Conservation (phyloP, 2,888 invertebrate genomes). For the Linnaemya tessellans region DNA sequence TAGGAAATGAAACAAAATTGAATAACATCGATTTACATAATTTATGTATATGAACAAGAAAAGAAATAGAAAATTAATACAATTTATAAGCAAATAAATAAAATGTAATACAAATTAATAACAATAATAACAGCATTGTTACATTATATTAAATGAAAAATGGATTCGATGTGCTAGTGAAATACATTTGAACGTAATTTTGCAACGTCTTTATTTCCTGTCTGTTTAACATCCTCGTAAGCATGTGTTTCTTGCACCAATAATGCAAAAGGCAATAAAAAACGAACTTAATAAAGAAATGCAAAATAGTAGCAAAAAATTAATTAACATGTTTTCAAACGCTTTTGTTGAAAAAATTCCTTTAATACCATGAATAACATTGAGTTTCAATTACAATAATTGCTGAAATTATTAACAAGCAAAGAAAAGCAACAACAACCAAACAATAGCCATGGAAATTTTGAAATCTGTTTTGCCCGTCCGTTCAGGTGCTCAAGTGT, state of each 20-base stretch:
- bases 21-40: not conserved
- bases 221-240: constrained; percentile 41
- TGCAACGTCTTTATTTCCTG: constrained; percentile 47
- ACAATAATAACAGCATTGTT: constrained; percentile 13
- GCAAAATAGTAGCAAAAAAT: not conserved
- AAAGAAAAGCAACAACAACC: not conserved
- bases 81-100: not conserved
- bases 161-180: not conserved
- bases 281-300: constrained; percentile 9
- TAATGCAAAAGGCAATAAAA: not conserved
- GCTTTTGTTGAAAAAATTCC: constrained; percentile 24
- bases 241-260: not conserved
- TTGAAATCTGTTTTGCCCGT: not conserved
- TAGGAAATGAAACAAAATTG: constrained; percentile 5
- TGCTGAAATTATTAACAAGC: not conserved
- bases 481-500: not conserved
- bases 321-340: constrained; percentile 43
- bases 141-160: constrained; percentile 14
- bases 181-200: constrained; percentile 1
- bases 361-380: not conserved
- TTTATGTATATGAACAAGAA: not conserved
- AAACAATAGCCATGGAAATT: not conserved
- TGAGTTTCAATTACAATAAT: not conserved
- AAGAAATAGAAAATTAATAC: not conserved
- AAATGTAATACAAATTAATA: constrained; percentile 9